A percentile compares a stretch with the other conserved stretches of the same genome.
Evolutionary conservation across 2,888 invertebrate species (phyloP).

Genomic region (Leucoma salicis): DNA sequence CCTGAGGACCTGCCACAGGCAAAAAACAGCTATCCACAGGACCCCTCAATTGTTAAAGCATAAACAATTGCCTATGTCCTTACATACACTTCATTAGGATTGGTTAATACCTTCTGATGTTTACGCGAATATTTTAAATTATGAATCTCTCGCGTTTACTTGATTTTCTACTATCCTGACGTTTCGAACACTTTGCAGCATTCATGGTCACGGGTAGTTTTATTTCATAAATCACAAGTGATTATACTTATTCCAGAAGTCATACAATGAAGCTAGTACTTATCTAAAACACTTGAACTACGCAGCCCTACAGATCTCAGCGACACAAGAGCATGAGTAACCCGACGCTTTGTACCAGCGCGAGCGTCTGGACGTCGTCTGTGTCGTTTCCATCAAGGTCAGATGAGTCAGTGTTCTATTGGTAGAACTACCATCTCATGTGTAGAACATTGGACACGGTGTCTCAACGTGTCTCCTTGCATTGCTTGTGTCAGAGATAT

Average conservation of each 20-base stretch:
- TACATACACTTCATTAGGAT: too few relatives aligned
- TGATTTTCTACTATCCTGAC: too few relatives aligned
- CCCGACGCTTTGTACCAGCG: constrained; percentile 34
- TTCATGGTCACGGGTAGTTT: too few relatives aligned
- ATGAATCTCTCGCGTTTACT: too few relatives aligned
- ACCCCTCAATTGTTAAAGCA: too few relatives aligned
- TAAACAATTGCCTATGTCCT: too few relatives aligned
- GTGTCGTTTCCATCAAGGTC: constrained; percentile 47
- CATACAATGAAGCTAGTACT: not conserved
- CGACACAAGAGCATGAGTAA: constrained; percentile 44
- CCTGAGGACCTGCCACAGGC: too few relatives aligned
- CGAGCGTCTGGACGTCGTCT: constrained; percentile 45
- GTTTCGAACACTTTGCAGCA: too few relatives aligned
- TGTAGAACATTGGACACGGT: constrained; percentile 5
- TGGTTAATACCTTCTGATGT: too few relatives aligned
- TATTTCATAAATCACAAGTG: too few relatives aligned
- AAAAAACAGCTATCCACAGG: too few relatives aligned
- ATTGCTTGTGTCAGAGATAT: constrained; percentile 1
- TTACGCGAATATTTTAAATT: too few relatives aligned
- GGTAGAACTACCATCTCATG: constrained; percentile 3
- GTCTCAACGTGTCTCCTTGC: constrained; percentile 6
- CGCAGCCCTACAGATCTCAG: constrained; percentile 15
- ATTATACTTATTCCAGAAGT: not conserved
- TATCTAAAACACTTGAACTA: constrained; percentile 5
- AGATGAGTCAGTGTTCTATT: constrained; percentile 36